These are phyloP conservation scores for Neuroscelio doddi DNA, from an alignment of 2,888 invertebrate genomes.

Conservation along the genomic window DNA sequence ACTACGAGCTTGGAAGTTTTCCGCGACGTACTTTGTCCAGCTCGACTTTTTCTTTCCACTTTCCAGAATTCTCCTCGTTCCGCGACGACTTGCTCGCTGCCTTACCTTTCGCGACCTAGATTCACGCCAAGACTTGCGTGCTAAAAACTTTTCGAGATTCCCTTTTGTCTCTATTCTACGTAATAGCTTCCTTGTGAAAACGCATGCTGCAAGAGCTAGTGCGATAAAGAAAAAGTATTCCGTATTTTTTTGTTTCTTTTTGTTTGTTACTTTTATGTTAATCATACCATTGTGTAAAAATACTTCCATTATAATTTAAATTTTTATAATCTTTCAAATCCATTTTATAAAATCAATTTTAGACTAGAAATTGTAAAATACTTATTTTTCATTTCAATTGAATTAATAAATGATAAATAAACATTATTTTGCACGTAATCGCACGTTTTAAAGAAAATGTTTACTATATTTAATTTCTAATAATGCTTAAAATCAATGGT, in stretches of 20 bases:
- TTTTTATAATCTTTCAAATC: too few relatives aligned
- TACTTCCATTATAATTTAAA: too few relatives aligned
- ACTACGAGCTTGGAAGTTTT: conserved; percentile 14
- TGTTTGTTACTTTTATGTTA: too few relatives aligned
- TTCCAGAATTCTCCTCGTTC: not conserved
- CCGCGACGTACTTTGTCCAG: conserved; percentile 7
- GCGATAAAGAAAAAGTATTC: conserved; percentile 23
- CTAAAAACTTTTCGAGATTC: conserved; percentile 31
- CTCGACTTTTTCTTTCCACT: conserved; percentile 11
- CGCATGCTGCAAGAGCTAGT: conserved; percentile 21
- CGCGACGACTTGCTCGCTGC: conserved; percentile 3
- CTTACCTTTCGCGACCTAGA: conserved; percentile 31
- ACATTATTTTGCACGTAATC: too few relatives aligned
- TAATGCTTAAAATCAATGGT: too few relatives aligned
- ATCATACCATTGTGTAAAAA: conserved; percentile 13
- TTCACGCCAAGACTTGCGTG: conserved; percentile 13
- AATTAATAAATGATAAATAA: too few relatives aligned
- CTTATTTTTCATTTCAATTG: too few relatives aligned
- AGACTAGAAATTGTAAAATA: too few relatives aligned
- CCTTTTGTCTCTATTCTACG: conserved; percentile 29
- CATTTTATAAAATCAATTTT: too few relatives aligned
- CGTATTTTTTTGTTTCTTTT: conserved; percentile 24
- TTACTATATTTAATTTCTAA: too few relatives aligned
- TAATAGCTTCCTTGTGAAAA: conserved; percentile 24
- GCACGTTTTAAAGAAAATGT: too few relatives aligned